Evolutionary conservation across 2,888 invertebrate species (phyloP), one percentile per base, ranked within the genome.

Genomic region (Himalopsyche tibetana): DNA sequence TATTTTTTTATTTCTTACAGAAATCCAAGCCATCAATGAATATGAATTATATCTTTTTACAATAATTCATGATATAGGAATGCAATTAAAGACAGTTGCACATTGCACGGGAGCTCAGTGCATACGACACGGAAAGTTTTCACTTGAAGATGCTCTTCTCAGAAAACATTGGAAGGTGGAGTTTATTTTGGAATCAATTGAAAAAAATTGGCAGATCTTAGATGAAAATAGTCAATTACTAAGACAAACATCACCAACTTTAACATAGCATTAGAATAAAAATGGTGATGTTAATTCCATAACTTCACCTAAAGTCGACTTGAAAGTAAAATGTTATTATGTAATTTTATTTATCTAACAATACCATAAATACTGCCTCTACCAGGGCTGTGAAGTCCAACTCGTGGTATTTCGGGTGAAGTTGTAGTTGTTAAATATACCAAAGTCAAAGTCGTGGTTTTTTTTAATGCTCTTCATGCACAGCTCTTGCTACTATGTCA

Each of bases 1-100:
- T 45, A 51, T 51, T 15, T 51, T 15, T 15, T 51, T 84, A 84
- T 42, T 38, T 90, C 88, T 93, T 93, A 84, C 93, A 97, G 98
- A 99, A 93, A 92, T 99, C 45, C 97, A 98, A 90, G 94, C 96
- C 56, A 94, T 98, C 40, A 98, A 98, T 92, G 99, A 98, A 91
- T 94, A 95, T 89, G 96, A 97, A 89, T 92, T 93, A 80, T 97
- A 96, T 90, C 91, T 99, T 28, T 95, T 95, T 90, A 93, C 94
- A 0, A 89, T 99, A n/a, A 92, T 99, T 17, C 95, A 98, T 90
- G 97, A 98, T 88, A 92, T 99, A 56, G 99, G 98, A 5, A 90
- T 96, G 0, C 95, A 96, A 90, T 90, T 98, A 63, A 96, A 95
- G 89, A 95, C 96, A 2, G 94, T 95, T 0, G 99, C 99, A 0